Conservation (phyloP, 2,113 vertebrate species). For the Lamprologus sp. region DNA sequence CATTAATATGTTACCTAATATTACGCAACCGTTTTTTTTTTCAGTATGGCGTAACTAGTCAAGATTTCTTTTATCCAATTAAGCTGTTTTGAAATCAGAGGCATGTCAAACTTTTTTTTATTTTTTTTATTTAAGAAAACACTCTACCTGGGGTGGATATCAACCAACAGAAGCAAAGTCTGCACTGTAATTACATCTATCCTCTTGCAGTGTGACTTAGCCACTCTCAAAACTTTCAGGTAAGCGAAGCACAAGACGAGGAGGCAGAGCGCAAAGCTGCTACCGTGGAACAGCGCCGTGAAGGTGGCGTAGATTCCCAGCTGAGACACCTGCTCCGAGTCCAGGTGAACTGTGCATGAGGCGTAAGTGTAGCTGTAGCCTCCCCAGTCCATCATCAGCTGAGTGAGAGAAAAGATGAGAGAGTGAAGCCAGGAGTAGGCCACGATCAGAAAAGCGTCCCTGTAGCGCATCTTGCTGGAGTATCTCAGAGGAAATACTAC, state of each 20-base stretch:
- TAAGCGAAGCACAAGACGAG: conserved; percentile 74
- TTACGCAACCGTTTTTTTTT: not conserved
- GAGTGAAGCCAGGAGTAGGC: conserved; percentile 73
- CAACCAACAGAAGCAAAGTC: conserved; percentile 75
- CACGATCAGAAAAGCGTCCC: conserved; percentile 71
- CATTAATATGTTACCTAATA: not conserved
- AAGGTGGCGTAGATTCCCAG: conserved; percentile 68
- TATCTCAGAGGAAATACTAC: conserved; percentile 77
- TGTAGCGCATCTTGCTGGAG: conserved; percentile 75
- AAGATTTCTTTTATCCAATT: fast-evolving
- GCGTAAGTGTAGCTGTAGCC: conserved; percentile 72
- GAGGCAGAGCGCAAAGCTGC: conserved; percentile 73
- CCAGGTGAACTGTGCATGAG: conserved; percentile 73
- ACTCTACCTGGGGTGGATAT: conserved; percentile 76
- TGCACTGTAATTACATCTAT: conserved; percentile 76
- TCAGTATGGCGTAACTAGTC: not conserved
- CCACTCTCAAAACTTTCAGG: conserved; percentile 73
- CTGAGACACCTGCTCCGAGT: conserved; percentile 22
- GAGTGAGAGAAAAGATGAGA: conserved; percentile 66
- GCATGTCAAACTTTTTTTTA: not conserved
- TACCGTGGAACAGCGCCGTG: conserved; percentile 70
- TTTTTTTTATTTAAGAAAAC: not conserved
- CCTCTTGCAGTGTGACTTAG: conserved; percentile 75
- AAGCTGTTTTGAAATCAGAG: not conserved
- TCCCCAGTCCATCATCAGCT: conserved; percentile 72